Conservation (phyloP, 1,140 invertebrate genomes). For the Aphelinus atriplicis region DNA sequence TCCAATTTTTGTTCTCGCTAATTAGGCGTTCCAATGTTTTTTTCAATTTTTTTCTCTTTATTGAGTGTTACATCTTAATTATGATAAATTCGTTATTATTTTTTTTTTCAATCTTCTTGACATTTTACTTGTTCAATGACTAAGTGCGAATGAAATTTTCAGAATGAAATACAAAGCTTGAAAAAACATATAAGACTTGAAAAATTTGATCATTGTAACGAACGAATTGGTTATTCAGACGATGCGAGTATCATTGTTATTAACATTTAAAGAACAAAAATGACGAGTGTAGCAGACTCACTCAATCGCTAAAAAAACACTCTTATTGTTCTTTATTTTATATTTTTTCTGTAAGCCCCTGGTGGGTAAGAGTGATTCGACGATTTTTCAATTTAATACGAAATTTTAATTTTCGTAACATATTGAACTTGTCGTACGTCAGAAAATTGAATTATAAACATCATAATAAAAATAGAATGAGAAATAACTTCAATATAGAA, state of each 20-base stretch:
- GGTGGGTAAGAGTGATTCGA: constrained; percentile 20
- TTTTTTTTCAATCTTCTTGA: constrained; percentile 17
- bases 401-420: constrained; percentile 37
- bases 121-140: constrained; percentile 23
- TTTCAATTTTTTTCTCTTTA: constrained; percentile 17
- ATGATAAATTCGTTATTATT: constrained; percentile 16
- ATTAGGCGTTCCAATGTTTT: constrained; percentile 3
- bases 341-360: constrained; percentile 39
- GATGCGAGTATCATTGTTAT: constrained; percentile 23
- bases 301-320: constrained; percentile 4
- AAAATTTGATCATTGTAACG: constrained; percentile 25
- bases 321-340: constrained; percentile 24
- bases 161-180: background rate
- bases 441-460: no score
- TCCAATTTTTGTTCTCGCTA: constrained; percentile 31
- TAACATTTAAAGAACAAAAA: constrained; percentile 12
- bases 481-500: constrained; percentile 34
- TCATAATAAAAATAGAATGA: background rate
- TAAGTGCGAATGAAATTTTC: constrained; percentile 19
- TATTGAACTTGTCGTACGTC: constrained; percentile 28
- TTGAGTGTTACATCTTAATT: background rate
- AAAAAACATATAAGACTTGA: constrained; percentile 11
- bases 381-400: constrained; percentile 30
- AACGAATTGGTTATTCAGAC: constrained; percentile 13
- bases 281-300: background rate